Percentiles rank a stretch among this genome's conserved stretches.
These are phyloP conservation scores for Drosophila neotestacea DNA, from an alignment of 2,888 invertebrate genomes.

Conservation along the genomic window DNA sequence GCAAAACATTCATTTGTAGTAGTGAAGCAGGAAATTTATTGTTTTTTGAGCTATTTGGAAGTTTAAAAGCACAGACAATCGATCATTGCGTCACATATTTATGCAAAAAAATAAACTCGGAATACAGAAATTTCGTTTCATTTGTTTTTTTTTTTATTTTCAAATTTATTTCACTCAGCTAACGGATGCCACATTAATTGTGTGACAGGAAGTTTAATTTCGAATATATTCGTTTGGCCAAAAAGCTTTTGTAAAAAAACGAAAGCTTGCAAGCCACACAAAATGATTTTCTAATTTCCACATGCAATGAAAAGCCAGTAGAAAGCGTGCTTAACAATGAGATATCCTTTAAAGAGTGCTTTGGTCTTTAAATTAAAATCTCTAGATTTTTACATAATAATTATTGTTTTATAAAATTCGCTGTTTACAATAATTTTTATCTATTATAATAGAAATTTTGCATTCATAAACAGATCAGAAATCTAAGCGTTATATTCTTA, in stretches of 20 bases:
- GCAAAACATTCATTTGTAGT: constrained; percentile 37
- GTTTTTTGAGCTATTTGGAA: constrained; percentile 15
- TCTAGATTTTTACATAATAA: too few species aligned
- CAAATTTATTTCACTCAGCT: constrained; percentile 38
- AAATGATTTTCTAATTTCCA: constrained; percentile 78
- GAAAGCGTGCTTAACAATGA: background rate
- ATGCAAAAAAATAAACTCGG: constrained; percentile 60
- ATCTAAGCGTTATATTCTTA: too few species aligned
- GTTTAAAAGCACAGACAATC: constrained; percentile 6
- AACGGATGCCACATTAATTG: constrained; percentile 53
- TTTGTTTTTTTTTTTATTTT: constrained; percentile 34
- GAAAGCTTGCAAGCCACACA: constrained; percentile 44
- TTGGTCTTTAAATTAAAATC: too few species aligned
- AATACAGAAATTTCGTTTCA: constrained; percentile 28
- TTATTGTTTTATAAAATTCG: too few species aligned
- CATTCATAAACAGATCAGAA: too few species aligned
- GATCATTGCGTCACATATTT: constrained; percentile 9
- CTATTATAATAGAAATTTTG: too few species aligned
- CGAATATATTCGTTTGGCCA: constrained; percentile 44
- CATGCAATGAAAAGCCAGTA: constrained; percentile 42
- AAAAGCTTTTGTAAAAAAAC: constrained; percentile 35
- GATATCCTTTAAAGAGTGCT: constrained; percentile 2
- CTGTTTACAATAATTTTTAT: too few species aligned
- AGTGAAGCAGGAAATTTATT: constrained; percentile 30
- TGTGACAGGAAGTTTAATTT: constrained; percentile 76